Evolutionary conservation across 2,888 invertebrate species (phyloP), one percentile per base, ranked within the genome.

Genomic region (Andrena trimmerana): DNA sequence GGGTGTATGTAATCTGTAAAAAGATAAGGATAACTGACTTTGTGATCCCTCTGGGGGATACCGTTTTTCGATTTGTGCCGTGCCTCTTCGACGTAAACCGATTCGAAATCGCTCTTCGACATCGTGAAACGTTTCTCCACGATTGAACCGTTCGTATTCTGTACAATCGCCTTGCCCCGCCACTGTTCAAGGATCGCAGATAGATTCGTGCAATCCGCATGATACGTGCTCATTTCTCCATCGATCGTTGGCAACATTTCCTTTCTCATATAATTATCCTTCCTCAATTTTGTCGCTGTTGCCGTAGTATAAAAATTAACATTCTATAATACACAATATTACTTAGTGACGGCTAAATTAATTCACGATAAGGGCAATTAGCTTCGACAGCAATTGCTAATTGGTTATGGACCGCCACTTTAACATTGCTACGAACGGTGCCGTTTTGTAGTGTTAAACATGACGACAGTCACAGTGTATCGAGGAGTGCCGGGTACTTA

Each of bases 1-100:
- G 71, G 50, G 48, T 60, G 57, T 33, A 52, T 69, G 54, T 71
- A 68, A 71, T 82, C 76, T 75, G 62, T 67, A 66, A 80, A 80
- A 67, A 71, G 80, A 80, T 82, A 82, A 74, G 54, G 80, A 80
- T 82, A 82, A 82, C 81, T 82, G 75, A 82, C 82, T 80, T 81
- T 54, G 50, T 66, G 59, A 29, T 79, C 27, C 50, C 27, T 63
- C 31, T 50, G 48, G 24, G 42, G 54, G 36, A 66, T 31, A 48
- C 63, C 36, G 29, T 66, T 66, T 65, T 48, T 74, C 70, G 70
- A 50, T n/a, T 70, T 36, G 48, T 66, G 74, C n/a, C 24, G 66
- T 24, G 69, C 48, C 63, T 67, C 78, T 50, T 78, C 36, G 27
- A 67, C 62, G 50, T 48, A 31, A 36, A 69, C 52, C 59, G 42